Conservation (phyloP, 2,797 vertebrate species). For the Aythya fuligula region DNA sequence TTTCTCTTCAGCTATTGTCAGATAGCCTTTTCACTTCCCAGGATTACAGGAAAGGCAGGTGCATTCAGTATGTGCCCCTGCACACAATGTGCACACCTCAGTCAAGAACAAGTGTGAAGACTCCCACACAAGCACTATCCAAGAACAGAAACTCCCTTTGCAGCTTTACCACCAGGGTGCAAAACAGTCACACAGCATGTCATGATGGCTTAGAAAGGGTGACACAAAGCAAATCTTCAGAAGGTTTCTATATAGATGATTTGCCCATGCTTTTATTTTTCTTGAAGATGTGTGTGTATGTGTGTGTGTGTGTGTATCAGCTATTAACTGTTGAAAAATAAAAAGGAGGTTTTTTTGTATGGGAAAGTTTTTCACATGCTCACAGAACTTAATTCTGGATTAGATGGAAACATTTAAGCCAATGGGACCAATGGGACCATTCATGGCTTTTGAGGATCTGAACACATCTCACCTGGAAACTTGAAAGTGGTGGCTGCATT, state of each 20-base stretch:
- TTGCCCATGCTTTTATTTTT: neutral
- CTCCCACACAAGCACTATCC: neutral
- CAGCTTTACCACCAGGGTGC: neutral
- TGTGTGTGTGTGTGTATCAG: neutral
- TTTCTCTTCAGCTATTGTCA: neutral
- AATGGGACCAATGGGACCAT: neutral
- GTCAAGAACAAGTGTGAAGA: rapidly evolving
- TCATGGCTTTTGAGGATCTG: neutral
- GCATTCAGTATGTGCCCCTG: neutral
- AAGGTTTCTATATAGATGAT: neutral
- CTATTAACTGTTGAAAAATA: neutral
- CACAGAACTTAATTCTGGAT: neutral
- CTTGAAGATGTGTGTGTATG: neutral
- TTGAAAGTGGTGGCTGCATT: neutral
- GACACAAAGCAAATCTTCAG: neutral
- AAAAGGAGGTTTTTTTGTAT: neutral
- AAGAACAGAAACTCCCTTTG: neutral
- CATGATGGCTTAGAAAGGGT: neutral
- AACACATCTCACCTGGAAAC: neutral
- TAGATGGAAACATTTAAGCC: neutral
- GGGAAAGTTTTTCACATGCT: neutral
- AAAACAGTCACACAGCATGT: rapidly evolving
- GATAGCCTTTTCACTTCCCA: neutral
- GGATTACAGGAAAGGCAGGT: neutral
- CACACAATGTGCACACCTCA: rapidly evolving